These are phyloP conservation scores for Nansenia antarctica DNA, from an alignment of 2,113 vertebrate genomes.

Conservation along the genomic window DNA sequence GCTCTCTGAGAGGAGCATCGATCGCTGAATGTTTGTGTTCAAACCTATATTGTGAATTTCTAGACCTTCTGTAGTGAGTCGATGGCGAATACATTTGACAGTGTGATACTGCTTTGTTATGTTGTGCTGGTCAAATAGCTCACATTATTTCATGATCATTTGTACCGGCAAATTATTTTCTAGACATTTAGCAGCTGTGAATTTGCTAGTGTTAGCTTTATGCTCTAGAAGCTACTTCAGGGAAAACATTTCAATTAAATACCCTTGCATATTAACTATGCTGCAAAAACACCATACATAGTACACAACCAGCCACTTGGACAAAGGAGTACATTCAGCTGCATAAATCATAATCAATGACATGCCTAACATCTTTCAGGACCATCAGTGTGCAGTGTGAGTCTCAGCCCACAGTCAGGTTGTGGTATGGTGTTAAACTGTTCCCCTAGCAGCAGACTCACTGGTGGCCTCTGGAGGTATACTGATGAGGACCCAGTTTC, in stretches of 20 bases:
- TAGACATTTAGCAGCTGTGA: slow-evolving; percentile 35
- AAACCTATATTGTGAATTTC: slow-evolving; percentile 8
- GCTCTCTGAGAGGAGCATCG: slow-evolving; percentile 3
- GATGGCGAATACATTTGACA: not conserved
- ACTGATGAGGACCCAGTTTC: slow-evolving; percentile 30
- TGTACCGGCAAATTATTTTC: not conserved
- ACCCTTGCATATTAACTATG: not conserved
- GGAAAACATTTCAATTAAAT: not conserved
- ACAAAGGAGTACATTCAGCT: not conserved
- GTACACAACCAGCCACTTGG: slow-evolving; percentile 8
- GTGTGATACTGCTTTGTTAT: not conserved
- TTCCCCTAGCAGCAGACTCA: slow-evolving; percentile 6
- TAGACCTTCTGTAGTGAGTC: not conserved
- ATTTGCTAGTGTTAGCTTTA: not conserved
- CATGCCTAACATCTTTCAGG: not conserved
- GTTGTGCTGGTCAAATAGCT: not conserved
- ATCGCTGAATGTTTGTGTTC: not conserved
- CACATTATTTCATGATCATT: slow-evolving; percentile 14
- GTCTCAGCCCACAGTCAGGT: not conserved
- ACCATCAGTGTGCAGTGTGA: not conserved
- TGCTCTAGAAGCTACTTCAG: not conserved
- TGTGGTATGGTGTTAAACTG: not conserved
- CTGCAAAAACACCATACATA: not conserved
- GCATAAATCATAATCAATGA: not conserved
- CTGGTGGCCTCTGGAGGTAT: slow-evolving; percentile 6